Percentiles rank a stretch among this genome's conserved stretches.
Conservation (phyloP, 2,113 vertebrate genomes). For the Cephalopterus ornatus region DNA sequence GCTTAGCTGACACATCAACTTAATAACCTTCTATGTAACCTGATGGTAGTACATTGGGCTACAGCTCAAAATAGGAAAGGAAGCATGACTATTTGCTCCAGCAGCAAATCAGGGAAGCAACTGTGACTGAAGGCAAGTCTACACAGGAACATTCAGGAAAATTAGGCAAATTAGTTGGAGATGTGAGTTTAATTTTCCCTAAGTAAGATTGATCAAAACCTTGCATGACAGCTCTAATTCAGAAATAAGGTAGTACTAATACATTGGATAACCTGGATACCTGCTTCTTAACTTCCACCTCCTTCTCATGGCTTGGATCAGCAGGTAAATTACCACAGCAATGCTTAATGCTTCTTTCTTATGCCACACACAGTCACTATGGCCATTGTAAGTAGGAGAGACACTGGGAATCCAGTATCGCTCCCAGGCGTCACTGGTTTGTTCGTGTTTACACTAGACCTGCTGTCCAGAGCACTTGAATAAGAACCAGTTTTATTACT, state of each 20-base stretch:
- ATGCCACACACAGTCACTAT: background rate
- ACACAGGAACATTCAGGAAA: conserved; percentile 15
- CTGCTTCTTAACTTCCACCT: background rate
- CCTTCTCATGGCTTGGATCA: background rate
- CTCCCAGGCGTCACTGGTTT: background rate
- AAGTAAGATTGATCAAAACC: background rate
- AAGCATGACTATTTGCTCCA: background rate
- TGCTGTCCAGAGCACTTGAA: background rate
- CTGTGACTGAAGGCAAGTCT: conserved; percentile 36
- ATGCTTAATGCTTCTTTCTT: background rate
- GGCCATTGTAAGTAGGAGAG: background rate
- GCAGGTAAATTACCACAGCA: background rate
- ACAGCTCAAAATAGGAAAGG: background rate
- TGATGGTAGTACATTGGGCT: background rate
- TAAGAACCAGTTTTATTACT: background rate
- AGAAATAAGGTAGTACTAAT: background rate
- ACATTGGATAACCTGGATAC: background rate
- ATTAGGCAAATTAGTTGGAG: conserved; percentile 21
- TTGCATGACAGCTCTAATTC: background rate
- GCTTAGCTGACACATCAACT: background rate
- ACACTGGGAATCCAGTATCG: background rate
- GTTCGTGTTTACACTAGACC: background rate
- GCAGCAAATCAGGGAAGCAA: background rate
- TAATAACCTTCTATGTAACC: background rate
- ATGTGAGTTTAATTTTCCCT: conserved; percentile 6